phyloP scores from a whole-genome alignment of 2,113 vertebrate genomes.

The Cinclus mexicanus region DNA sequence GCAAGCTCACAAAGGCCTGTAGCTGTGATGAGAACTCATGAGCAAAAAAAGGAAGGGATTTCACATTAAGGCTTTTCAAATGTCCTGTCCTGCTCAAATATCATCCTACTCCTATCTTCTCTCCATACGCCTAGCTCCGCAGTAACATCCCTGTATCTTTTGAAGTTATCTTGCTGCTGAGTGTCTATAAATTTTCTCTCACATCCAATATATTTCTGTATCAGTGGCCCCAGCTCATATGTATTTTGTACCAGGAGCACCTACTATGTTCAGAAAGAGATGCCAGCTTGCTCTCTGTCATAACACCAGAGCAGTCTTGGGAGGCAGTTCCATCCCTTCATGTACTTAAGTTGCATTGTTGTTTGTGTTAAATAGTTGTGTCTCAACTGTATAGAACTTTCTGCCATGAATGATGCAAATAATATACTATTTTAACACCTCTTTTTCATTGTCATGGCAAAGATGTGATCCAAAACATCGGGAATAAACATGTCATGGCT shows the following conservation, averaged over 20 bases:
- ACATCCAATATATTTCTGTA: neutral
- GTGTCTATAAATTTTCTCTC: neutral
- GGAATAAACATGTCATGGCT: neutral
- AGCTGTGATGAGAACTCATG: neutral
- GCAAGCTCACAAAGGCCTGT: neutral
- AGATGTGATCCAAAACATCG: neutral
- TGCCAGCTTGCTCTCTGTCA: neutral
- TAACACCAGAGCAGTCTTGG: neutral
- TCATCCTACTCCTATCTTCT: neutral
- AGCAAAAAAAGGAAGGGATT: neutral
- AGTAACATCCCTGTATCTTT: neutral
- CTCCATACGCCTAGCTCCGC: fast-evolving
- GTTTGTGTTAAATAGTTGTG: neutral
- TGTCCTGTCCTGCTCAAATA: neutral
- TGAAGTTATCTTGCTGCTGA: neutral
- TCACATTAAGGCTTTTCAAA: neutral
- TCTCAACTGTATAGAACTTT: neutral
- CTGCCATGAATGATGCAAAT: neutral
- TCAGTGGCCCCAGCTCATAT: neutral
- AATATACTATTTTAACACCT: neutral
- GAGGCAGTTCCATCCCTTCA: neutral
- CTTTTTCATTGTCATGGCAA: neutral
- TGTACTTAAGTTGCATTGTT: neutral
- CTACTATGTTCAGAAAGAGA: neutral
- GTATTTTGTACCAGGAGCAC: neutral